Base-by-base conservation (phyloP, 2,888 invertebrate genomes). In the Phalera bucephala region DNA sequence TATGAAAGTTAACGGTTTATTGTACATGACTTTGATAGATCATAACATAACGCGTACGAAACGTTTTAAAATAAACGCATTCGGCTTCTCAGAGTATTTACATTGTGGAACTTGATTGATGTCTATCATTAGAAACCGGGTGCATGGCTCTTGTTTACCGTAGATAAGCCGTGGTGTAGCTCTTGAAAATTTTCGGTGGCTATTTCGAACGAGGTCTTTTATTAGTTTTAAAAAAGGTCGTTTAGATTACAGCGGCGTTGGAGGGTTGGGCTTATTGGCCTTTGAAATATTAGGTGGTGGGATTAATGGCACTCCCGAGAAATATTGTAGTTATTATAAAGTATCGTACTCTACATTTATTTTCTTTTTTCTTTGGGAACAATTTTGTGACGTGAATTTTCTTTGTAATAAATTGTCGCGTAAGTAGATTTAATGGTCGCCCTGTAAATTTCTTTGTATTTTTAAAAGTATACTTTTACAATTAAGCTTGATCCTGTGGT, bases 141-240 rank as follows among this genome's bases (percentile, higher is more conserved):
- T 67, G 66, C 73, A 60, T 64, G 66, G 64, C 64, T 73, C 79
- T 79, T 85, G 80, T 86, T 79, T 84, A 77, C 73, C 28, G 53
- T 70, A 77, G 79, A 82, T 82, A 81, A 78, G 54, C 59, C 51
- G 44, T 49, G 49, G 58, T n/a, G n/a, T n/a, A 57, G 61, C 80
- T 77, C 84, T 82, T 71, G 80, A 85, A 76, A 77, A 77, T 58
- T 79, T 83, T 81, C 84, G 79, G 87, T 84, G 80, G 88, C 86
- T 88, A 87, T 88, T 87, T 87, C 74, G 74, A 86, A 85, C 84
- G 78, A 79, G 72, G 73, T 78, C 72, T 86, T 87, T 87, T 87
- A 88, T 86, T 86, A 84, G 85, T 83, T 87, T 82, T 82, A 84
- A 86, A 88, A 83, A 84, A 77, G 87, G 83, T 83, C 83, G 86